Evolutionary conservation across 2,797 vertebrate species (phyloP).

Genomic region (Adelosebastes latens): DNA sequence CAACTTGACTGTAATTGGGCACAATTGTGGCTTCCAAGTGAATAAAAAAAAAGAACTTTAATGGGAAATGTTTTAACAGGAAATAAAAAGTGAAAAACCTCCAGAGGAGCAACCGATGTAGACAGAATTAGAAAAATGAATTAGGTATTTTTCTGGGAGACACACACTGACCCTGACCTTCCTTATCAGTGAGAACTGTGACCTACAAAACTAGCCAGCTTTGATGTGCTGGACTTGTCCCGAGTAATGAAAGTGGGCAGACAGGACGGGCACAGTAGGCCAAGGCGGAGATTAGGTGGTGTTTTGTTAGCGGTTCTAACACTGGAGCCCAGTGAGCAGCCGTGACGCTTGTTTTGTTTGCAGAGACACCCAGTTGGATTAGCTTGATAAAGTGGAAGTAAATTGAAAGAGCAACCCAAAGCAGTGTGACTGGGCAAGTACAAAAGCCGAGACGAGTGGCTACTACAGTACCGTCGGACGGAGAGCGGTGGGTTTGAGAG

Average conservation of each 20-base stretch:
- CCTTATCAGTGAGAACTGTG: constrained; percentile 41
- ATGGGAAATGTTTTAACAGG: not conserved
- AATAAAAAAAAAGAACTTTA: not conserved
- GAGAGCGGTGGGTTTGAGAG: not conserved
- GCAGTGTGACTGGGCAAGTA: constrained; percentile 73
- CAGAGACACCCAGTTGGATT: constrained; percentile 69
- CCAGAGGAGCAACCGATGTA: not conserved
- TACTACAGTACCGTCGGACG: constrained; percentile 29
- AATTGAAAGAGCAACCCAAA: constrained; percentile 79
- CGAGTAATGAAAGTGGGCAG: constrained; percentile 70
- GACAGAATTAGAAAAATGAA: too few species aligned
- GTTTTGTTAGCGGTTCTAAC: constrained; percentile 67
- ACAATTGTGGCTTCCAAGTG: constrained; percentile 13
- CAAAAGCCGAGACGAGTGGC: constrained; percentile 68
- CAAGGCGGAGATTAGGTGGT: constrained; percentile 73
- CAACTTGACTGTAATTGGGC: constrained; percentile 50
- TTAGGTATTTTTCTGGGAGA: too few species aligned
- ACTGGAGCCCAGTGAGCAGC: constrained; percentile 65
- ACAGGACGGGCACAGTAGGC: constrained; percentile 54
- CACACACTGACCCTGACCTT: constrained; percentile 11
- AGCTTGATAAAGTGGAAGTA: constrained; percentile 82
- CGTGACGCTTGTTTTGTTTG: constrained; percentile 70
- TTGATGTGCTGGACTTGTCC: constrained; percentile 75
- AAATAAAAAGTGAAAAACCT: not conserved
- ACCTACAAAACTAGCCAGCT: constrained; percentile 67